phyloP scores from a whole-genome alignment of 92 coral and sea anemone species.

The Heliopora coerulea region DNA sequence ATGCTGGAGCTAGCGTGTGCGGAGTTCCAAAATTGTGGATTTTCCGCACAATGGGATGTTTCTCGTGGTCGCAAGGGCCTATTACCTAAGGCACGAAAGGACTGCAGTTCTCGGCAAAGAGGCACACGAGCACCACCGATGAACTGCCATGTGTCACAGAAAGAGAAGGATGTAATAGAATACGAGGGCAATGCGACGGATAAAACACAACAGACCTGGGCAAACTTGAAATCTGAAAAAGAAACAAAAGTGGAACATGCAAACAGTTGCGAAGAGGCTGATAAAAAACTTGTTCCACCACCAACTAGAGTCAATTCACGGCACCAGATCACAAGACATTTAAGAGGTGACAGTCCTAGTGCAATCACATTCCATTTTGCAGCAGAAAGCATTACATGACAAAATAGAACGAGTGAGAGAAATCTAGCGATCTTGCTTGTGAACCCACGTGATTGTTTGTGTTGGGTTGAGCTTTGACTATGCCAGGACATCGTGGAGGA shows the following conservation, averaged over 20 bases:
- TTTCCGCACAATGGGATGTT: background rate
- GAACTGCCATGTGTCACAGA: no score
- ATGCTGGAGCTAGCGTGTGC: constrained; percentile 64
- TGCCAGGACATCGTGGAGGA: no score
- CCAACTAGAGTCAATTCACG: constrained; percentile 21
- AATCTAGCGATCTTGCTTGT: no score
- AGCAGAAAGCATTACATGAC: background rate
- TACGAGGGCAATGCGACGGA: background rate
- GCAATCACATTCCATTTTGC: background rate
- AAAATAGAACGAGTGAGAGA: no score
- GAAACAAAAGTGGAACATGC: background rate
- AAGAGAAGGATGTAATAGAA: background rate
- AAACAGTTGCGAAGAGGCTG: background rate
- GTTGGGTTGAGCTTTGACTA: no score
- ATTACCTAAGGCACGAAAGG: no score
- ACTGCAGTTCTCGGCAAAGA: no score
- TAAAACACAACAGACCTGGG: background rate
- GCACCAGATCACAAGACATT: background rate
- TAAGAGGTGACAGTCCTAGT: no score
- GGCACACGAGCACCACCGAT: no score
- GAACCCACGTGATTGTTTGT: no score
- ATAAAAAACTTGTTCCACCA: constrained; percentile 12
- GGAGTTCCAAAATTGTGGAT: constrained; percentile 16
- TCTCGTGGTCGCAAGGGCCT: no score
- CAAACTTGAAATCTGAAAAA: background rate